Evolutionary conservation across 2,888 invertebrate genomes (phyloP).

Genomic region (Troides helena): DNA sequence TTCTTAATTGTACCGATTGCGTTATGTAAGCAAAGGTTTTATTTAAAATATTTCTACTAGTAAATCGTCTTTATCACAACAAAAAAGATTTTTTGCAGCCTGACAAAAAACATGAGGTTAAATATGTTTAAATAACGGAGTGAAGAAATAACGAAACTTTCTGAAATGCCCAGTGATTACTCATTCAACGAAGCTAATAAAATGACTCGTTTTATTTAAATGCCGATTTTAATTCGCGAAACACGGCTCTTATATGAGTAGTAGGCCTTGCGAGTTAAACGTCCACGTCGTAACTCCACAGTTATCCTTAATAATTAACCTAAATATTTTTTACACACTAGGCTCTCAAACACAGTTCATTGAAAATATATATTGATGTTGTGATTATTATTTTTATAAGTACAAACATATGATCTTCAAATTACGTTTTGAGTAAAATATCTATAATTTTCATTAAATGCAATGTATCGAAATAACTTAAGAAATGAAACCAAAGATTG

Average conservation of each 20-base stretch:
- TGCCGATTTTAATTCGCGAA: constrained; percentile 9
- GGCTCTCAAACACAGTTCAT: neutral
- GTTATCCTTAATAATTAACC: neutral
- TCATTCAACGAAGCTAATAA: constrained; percentile 10
- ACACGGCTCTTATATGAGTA: constrained; percentile 3
- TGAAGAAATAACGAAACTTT: constrained; percentile 6
- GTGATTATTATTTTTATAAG: too few relatives aligned
- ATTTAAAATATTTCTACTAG: neutral
- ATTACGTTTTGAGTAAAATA: too few relatives aligned
- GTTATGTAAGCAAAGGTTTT: neutral
- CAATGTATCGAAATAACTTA: too few relatives aligned
- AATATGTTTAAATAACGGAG: constrained; percentile 12
- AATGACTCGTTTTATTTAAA: constrained; percentile 5
- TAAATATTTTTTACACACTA: neutral
- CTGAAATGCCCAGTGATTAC: constrained; percentile 10
- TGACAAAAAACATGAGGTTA: neutral
- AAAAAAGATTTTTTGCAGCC: neutral
- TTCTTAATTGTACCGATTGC: too few relatives aligned
- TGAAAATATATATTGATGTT: too few relatives aligned
- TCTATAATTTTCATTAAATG: too few relatives aligned
- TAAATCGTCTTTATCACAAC: too few relatives aligned
- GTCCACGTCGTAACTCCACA: neutral
- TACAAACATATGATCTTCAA: too few relatives aligned
- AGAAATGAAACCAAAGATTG: too few relatives aligned
- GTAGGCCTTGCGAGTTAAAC: constrained; percentile 4